Conservation (phyloP, 2,888 invertebrate genomes). For the Cosmorhoe ocellata region DNA sequence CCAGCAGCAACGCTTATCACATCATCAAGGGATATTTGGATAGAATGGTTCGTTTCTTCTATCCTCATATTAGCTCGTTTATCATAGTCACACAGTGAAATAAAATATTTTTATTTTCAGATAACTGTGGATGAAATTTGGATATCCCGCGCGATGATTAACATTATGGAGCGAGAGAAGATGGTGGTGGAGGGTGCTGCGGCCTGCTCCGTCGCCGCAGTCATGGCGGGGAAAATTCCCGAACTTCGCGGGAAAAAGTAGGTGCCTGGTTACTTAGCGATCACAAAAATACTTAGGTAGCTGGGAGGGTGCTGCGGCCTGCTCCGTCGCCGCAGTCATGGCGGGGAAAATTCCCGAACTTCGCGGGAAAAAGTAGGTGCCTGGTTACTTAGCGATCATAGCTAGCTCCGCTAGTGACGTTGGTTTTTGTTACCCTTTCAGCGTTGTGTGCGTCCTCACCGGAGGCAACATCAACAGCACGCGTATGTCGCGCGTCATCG, state of each 20-base stretch:
- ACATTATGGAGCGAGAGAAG: slow-evolving; percentile 90
- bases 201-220: slow-evolving; percentile 89
- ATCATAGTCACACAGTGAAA: no score
- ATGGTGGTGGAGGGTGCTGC: slow-evolving; percentile 92
- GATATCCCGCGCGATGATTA: slow-evolving; percentile 89
- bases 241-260: slow-evolving; percentile 90
- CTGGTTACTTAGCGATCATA: no score
- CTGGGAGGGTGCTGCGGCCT: slow-evolving; percentile 93
- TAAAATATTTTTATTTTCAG: slow-evolving; percentile 39
- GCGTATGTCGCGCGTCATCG: slow-evolving; percentile 90
- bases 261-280: no score
- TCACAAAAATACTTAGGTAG: no score
- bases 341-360: slow-evolving; percentile 89
- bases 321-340: slow-evolving; percentile 89
- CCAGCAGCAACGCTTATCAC: slow-evolving; percentile 90
- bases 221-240: slow-evolving; percentile 87
- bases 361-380: slow-evolving; percentile 86
- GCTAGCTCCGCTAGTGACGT: no score
- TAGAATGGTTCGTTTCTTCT: slow-evolving; percentile 80
- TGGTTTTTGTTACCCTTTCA: no score
- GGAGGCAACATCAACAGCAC: slow-evolving; percentile 95
- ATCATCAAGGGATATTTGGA: slow-evolving; percentile 88
- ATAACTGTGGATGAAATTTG: slow-evolving; percentile 88
- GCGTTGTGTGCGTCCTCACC: slow-evolving; percentile 89
- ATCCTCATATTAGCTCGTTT: background rate